Evolutionary conservation across 1,140 invertebrate genomes (phyloP).

Genomic region (Eumeta japonica): DNA sequence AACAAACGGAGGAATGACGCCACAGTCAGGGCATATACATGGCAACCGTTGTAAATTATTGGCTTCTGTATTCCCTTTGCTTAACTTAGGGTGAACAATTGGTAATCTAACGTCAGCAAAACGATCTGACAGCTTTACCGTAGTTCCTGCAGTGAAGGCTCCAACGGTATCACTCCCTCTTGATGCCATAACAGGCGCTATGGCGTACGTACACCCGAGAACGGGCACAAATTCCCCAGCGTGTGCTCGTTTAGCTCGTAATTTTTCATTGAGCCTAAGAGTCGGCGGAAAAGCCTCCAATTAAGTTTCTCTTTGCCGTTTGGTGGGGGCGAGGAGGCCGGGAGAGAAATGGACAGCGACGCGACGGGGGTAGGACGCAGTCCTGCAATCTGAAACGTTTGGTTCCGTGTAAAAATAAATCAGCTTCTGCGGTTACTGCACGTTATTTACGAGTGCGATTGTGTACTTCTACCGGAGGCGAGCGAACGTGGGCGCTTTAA

Average conservation of each 20-base stretch:
- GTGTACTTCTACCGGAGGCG: conserved; percentile 1
- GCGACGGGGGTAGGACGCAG: conserved; percentile 5
- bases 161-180: no score
- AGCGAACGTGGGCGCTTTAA: conserved; percentile 1
- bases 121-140: no score
- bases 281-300: conserved; percentile 48
- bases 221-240: conserved; percentile 39
- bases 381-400: neutral
- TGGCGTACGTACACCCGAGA: no score
- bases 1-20: no score
- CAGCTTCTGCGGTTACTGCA: neutral
- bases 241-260: conserved; percentile 51
- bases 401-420: conserved; percentile 3
- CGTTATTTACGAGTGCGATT: neutral
- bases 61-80: no score
- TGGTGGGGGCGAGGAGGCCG: conserved; percentile 32
- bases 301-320: conserved; percentile 55
- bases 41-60: no score
- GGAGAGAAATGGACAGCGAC: conserved; percentile 37
- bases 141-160: no score
- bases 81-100: no score
- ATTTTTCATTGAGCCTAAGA: conserved; percentile 55
- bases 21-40: no score
- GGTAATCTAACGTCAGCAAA: no score
- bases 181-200: no score